Base-by-base conservation (phyloP, 1,140 invertebrate genomes). In the Hermatobates lingyangjiaoensis region DNA sequence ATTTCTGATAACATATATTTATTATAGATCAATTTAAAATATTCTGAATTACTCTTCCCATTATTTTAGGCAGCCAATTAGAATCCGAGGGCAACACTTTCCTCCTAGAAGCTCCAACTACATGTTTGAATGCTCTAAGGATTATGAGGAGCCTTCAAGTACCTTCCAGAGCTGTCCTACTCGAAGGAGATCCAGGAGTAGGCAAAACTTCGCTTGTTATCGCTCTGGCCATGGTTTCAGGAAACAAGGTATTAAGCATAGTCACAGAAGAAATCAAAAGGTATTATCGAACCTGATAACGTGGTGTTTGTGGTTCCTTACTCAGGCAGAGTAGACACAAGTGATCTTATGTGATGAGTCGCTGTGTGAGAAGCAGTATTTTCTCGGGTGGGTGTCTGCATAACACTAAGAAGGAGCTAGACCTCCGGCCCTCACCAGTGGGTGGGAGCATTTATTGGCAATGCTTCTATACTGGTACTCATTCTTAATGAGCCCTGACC, bases 121-220 rank as follows among this genome's bases (percentile, higher is more conserved):
- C 90, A 1, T 75, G 75, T 52, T 64, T 72, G 5, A 98, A 98
- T 72, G 75, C 82, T 1, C 67, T 90, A 25, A 74, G 89, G 59
- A 60, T 99, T 21, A 64, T 98, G 25, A 73, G 93, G 54, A 91
- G 82, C 0, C 67, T 98, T 55, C 87, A 95, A 52, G 66, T 98
- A 49, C 60, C 63, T 1, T 76, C 76, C 42, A 91, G 93, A 63
- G 92, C 95, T 0, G 77, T 99, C 48, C 72, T 99, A 45, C 64
- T 99, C 26, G 96, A 99, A 74, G 96, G 96, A 15, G 91, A 87
- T 63, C 96, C 96, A 1, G 93, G 96, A 2, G 93, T 97, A 34
- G 96, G 96, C 3, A 99, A 99, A 70, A 98, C 95, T 0, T 94
- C 87, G 61, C 70, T 97, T 42, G 81, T 99, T 2, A 77, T 80